A percentile compares a stretch with the other conserved stretches of the same genome.
phyloP scores from a whole-genome alignment of 2,888 invertebrate species.

The Temnothorax unifasciatus region DNA sequence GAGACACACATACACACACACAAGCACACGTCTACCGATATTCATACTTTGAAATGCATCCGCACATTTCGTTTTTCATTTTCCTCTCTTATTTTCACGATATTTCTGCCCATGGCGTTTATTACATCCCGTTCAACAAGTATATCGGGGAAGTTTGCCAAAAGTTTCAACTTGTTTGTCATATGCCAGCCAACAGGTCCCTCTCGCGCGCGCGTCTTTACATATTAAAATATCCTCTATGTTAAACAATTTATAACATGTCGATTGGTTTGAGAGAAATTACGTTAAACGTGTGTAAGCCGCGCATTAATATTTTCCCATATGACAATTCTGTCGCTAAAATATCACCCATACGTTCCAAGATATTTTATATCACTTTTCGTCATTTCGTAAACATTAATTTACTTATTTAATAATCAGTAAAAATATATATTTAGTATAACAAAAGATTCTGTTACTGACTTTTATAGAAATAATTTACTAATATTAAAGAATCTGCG shows the following conservation, averaged over 20 bases:
- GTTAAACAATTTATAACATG: neutral
- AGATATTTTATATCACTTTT: neutral
- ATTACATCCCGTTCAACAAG: constrained; percentile 51
- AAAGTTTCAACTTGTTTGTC: constrained; percentile 15
- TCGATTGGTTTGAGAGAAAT: neutral
- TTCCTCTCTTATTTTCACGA: constrained; percentile 50
- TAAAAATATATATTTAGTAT: neutral
- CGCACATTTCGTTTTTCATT: constrained; percentile 52
- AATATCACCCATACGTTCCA: neutral
- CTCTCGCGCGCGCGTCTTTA: neutral
- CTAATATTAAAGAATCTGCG: neutral
- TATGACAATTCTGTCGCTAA: neutral
- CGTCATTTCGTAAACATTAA: neutral
- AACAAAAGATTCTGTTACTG: neutral
- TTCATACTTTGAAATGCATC: constrained; percentile 61
- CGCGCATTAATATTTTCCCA: neutral
- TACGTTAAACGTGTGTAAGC: neutral
- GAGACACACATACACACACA: neutral
- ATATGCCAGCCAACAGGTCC: constrained; percentile 34
- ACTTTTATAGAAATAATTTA: neutral
- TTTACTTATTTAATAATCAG: neutral
- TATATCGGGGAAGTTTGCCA: constrained; percentile 37
- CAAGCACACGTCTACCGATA: constrained; percentile 6
- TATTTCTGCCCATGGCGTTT: constrained; percentile 64
- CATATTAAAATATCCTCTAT: neutral